These are phyloP conservation scores for Melanophora roralis DNA, from an alignment of 2,888 invertebrate species.

Conservation along the genomic window DNA sequence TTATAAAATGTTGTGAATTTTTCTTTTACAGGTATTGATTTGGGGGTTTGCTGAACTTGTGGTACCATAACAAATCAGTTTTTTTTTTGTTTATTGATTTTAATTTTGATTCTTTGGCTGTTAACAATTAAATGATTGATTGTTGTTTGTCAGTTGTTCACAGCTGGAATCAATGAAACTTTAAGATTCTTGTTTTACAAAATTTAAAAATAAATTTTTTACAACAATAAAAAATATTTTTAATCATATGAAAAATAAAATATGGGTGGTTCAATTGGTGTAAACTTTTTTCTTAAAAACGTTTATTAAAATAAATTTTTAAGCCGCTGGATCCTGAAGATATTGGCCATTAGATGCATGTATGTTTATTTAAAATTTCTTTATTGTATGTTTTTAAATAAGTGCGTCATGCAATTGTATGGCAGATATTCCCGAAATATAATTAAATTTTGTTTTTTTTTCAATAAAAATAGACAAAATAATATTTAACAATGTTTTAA, in stretches of 20 bases:
- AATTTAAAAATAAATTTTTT: background rate
- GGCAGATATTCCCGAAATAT: too few species aligned
- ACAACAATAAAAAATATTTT: too few species aligned
- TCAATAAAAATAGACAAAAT: too few species aligned
- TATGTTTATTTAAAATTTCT: too few species aligned
- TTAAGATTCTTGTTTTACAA: slow-evolving; percentile 1
- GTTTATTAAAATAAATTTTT: background rate
- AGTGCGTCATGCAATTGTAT: too few species aligned
- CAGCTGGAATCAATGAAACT: slow-evolving; percentile 43
- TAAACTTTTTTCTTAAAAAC: slow-evolving; percentile 36
- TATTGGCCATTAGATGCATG: too few species aligned
- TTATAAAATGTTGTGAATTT: slow-evolving; percentile 47
- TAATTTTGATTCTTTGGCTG: background rate
- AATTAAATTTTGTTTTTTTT: too few species aligned
- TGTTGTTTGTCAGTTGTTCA: slow-evolving; percentile 62
- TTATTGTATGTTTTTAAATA: too few species aligned
- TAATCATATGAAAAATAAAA: too few species aligned
- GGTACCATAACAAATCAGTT: slow-evolving; percentile 35
- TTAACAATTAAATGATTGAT: slow-evolving; percentile 62
- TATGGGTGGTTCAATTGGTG: too few species aligned
- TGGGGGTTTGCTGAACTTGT: slow-evolving; percentile 52
- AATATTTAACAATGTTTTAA: too few species aligned
- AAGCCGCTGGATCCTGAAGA: background rate
- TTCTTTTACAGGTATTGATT: slow-evolving; percentile 9
- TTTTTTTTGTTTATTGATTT: slow-evolving; percentile 1